Base-by-base conservation (phyloP, 92 coral and sea anemone genomes). In the Porites divaricata region DNA sequence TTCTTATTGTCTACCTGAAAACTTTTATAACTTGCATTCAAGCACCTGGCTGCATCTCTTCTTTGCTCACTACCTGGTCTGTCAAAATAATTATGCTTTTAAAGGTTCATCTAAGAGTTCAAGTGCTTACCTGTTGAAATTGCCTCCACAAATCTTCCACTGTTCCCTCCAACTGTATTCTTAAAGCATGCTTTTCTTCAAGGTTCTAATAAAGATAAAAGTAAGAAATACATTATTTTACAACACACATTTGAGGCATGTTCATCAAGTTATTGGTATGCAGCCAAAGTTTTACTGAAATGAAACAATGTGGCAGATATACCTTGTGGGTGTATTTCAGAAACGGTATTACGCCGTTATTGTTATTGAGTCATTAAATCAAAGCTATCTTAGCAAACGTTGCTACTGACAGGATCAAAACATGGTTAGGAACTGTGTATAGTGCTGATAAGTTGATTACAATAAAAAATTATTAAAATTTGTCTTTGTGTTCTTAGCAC, bases 61-160 rank as follows among this genome's bases (percentile, higher is more conserved):
- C 59, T 54, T 15, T 54, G 59, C 15, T 53, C 15, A 14, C 58
- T 53, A 11, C 59, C 16, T 11, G 59, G 59, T 9, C 2, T 54
- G 5, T 54, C 16, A 15, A 15, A 54, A 35, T 0, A n/a, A n/a
- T n/a, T n/a, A 35, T 35, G 45, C 45, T 35, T 35, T 35, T 35
- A 0, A 35, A 35, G 45, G 45, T 35, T 35, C 0, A 35, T 35
- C 45, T 76, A 15, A 12, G 52, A 15, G 5, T n/a, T 7, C 0
- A 48, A 28, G 19, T 51, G 67, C 74, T 75, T 63, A 89, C 98
- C 87, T 95, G 99, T 69, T 97, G 99, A 81, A 97, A 97, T 73
- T 97, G 99, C 28, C 98, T 89, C 99, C 99, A 97, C 11, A 97
- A 90, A 79, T 97, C 99, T 72, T 97, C 99, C 19, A 97, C 99